phyloP scores from a whole-genome alignment of 1,140 invertebrate genomes.

The Drosophila azteca region DNA sequence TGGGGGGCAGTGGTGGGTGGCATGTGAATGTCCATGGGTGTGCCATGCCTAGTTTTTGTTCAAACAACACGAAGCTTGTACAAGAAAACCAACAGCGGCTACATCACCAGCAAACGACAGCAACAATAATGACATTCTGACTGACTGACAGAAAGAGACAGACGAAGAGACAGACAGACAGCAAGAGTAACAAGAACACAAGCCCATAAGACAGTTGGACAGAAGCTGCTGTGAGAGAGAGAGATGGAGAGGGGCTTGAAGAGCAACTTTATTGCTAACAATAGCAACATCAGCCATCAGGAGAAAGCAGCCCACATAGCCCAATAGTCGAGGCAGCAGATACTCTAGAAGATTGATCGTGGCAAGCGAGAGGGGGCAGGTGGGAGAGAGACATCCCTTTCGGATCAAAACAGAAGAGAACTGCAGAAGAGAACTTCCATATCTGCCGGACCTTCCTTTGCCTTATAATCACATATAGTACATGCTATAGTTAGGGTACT shows the following conservation, averaged over 20 bases:
- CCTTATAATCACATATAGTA: too few species aligned
- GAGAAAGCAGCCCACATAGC: background rate
- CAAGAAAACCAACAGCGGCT: conserved; percentile 70
- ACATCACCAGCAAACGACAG: conserved; percentile 35
- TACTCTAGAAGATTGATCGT: too few species aligned
- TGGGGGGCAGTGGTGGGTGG: background rate
- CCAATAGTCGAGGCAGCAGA: too few species aligned
- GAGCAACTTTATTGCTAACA: conserved; percentile 43
- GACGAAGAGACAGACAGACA: conserved; percentile 34
- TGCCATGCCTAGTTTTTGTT: conserved; percentile 64
- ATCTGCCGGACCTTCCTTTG: too few species aligned
- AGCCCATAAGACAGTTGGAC: conserved; percentile 58
- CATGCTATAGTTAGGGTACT: too few species aligned
- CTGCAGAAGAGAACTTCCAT: too few species aligned
- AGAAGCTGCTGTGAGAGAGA: conserved; percentile 20
- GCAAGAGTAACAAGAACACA: conserved; percentile 60
- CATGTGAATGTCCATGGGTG: conserved; percentile 8
- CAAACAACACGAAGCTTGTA: conserved; percentile 74
- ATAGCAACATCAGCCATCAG: conserved; percentile 12
- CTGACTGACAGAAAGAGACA: conserved; percentile 52
- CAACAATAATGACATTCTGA: conserved; percentile 75
- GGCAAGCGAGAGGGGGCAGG: too few species aligned
- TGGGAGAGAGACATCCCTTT: too few species aligned
- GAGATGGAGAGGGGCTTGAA: conserved; percentile 3
- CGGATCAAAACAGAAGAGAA: too few species aligned